Evolutionary conservation across 2,888 invertebrate genomes (phyloP).

Genomic region (Synergus laeviventris): DNA sequence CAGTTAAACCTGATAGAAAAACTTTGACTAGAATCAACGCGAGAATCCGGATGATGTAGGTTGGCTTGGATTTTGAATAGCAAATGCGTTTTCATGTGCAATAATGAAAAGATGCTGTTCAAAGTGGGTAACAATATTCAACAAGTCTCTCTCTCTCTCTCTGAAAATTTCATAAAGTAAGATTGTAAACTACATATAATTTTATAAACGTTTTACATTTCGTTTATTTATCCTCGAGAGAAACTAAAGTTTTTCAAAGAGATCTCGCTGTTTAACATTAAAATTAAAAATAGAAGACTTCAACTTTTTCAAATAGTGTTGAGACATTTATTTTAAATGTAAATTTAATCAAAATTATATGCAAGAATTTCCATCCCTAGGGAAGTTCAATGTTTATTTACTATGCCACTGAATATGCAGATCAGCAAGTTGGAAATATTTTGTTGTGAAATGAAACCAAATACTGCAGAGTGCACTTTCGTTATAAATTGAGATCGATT

Average conservation of each 20-base stretch:
- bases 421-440: not conserved
- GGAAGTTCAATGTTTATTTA: not conserved
- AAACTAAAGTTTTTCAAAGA: not conserved
- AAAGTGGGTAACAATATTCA: conserved; percentile 4
- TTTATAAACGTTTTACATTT: not conserved
- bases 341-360: not conserved
- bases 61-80: not conserved
- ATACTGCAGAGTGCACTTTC: not conserved
- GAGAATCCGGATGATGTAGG: conserved; percentile 20
- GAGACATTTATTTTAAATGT: not conserved
- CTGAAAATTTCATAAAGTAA: not conserved
- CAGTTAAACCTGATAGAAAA: conserved; percentile 29
- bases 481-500: conserved; percentile 13
- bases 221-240: not conserved
- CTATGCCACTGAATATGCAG: conserved; percentile 5
- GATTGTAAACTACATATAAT: not conserved
- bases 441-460: conserved; percentile 1
- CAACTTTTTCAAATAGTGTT: not conserved
- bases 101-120: conserved; percentile 10
- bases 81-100: conserved; percentile 23
- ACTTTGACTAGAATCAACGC: not conserved
- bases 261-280: too few relatives aligned
- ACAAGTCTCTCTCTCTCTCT: too few relatives aligned
- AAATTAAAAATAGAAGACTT: not conserved
- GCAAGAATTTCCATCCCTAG: not conserved